These are phyloP conservation scores for Pangasius djambal DNA, from an alignment of 2,797 vertebrate genomes.

Conservation along the genomic window DNA sequence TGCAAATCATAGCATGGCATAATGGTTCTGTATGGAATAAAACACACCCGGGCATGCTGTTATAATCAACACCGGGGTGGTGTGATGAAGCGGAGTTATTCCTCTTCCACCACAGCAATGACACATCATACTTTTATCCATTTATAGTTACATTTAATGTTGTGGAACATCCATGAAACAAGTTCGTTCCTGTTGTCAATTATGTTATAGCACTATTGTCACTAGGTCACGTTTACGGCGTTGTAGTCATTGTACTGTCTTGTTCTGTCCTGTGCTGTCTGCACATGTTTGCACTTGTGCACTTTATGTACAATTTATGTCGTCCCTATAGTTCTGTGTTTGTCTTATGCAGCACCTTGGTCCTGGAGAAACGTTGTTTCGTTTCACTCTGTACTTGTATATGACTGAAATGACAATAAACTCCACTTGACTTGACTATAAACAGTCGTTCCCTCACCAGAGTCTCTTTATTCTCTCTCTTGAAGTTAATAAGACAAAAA, in stretches of 20 bases:
- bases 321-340: too few species aligned
- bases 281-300: too few species aligned
- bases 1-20: not conserved
- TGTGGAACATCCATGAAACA: not conserved
- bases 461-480: not conserved
- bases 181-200: not conserved
- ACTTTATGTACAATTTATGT: too few species aligned
- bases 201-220: not conserved
- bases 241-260: too few species aligned
- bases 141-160: not conserved
- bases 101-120: not conserved
- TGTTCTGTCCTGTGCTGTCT: too few species aligned
- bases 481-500: too few species aligned
- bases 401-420: too few species aligned
- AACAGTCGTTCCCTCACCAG: not conserved
- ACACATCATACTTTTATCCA: not conserved
- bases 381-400: too few species aligned
- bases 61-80: not conserved
- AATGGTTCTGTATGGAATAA: not conserved
- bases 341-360: too few species aligned
- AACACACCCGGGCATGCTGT: not conserved
- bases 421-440: too few species aligned
- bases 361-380: too few species aligned
- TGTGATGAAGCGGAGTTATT: not conserved
- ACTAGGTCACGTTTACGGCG: too few species aligned